Conservation (phyloP, 2,113 vertebrate genomes). For the Ageneiosus marmoratus region DNA sequence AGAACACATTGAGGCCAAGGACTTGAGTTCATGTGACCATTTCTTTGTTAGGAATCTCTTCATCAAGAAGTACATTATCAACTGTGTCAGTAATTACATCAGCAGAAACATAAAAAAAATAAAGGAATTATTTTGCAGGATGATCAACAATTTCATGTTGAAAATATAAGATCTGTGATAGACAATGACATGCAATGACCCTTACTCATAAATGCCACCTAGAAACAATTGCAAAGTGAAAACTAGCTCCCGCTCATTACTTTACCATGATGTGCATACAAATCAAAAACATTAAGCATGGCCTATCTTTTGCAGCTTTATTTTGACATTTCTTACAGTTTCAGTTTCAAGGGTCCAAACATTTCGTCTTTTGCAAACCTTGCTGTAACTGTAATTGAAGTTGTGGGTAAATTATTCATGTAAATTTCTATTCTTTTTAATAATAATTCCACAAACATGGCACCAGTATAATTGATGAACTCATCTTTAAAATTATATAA, state of each 20-base stretch:
- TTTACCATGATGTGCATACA: not conserved
- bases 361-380: not conserved
- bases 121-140: not conserved
- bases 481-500: no score
- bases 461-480: not conserved
- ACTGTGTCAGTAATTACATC: conserved; percentile 25
- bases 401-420: not conserved
- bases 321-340: not conserved
- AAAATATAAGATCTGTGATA: not conserved
- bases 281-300: not conserved
- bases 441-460: not conserved
- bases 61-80: conserved; percentile 50
- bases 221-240: not conserved
- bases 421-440: not conserved
- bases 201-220: not conserved
- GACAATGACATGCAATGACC: not conserved
- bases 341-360: not conserved
- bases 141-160: not conserved
- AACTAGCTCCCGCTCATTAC: not conserved
- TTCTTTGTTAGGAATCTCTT: conserved; percentile 37
- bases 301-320: not conserved
- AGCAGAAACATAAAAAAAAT: conserved; percentile 30
- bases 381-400: no score
- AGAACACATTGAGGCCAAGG: not conserved
- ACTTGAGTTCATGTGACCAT: conserved; percentile 25